Evolutionary conservation across 2,797 vertebrate species (phyloP).

Genomic region (Sebastes trivittatus): DNA sequence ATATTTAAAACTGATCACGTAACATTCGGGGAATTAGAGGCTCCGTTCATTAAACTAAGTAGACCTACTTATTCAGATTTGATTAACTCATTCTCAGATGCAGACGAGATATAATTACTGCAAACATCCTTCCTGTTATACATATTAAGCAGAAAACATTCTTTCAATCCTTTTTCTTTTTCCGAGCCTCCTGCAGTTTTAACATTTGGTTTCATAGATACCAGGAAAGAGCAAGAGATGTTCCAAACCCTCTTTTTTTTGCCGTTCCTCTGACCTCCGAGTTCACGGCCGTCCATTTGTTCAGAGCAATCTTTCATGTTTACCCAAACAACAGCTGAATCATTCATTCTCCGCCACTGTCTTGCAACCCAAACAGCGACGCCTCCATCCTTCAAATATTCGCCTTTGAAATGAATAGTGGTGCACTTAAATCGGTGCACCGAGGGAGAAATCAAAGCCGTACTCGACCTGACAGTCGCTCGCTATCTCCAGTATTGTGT

Average conservation of each 20-base stretch:
- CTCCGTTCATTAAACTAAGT: not conserved
- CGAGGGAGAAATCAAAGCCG: constrained; percentile 20
- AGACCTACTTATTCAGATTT: constrained; percentile 7
- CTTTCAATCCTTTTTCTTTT: not conserved
- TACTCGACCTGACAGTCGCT: constrained; percentile 26
- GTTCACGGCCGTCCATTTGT: constrained; percentile 2
- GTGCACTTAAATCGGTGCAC: constrained; percentile 11
- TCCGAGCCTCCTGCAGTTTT: not conserved
- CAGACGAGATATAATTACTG: not conserved
- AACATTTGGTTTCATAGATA: constrained; percentile 1
- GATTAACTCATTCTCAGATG: not conserved
- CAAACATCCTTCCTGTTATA: not conserved
- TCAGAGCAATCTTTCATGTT: not conserved
- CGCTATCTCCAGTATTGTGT: constrained; percentile 7
- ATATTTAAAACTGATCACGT: constrained; percentile 12
- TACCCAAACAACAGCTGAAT: constrained; percentile 26
- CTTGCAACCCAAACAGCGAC: constrained; percentile 7
- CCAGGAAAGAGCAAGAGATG: not conserved
- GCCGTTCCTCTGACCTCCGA: not conserved
- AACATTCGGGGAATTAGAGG: not conserved
- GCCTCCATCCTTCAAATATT: constrained; percentile 9
- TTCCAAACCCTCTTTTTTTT: not conserved
- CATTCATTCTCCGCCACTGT: not conserved
- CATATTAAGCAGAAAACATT: constrained; percentile 3
- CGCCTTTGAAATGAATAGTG: constrained; percentile 20